Percentiles rank a stretch among this genome's conserved stretches.
These are phyloP conservation scores for Ataeniobius toweri DNA, from an alignment of 2,797 vertebrate genomes.

Conservation along the genomic window DNA sequence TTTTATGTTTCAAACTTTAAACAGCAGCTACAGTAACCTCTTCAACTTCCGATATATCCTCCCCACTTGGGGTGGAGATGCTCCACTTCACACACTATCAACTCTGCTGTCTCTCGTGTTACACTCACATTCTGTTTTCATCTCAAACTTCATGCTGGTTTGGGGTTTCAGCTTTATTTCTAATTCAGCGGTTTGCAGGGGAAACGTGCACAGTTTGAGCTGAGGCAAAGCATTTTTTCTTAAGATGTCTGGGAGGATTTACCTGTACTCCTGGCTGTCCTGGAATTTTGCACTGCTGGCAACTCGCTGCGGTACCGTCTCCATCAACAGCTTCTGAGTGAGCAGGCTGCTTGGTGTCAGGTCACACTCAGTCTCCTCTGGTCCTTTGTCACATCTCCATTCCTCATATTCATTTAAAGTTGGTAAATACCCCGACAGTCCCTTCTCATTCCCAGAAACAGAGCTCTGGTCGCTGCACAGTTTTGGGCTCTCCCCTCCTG, in stretches of 20 bases:
- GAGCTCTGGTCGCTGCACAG: slow-evolving; percentile 88
- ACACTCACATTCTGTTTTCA: slow-evolving; percentile 64
- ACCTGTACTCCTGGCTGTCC: slow-evolving; percentile 93
- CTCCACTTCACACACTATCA: slow-evolving; percentile 57
- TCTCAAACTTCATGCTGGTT: slow-evolving; percentile 64
- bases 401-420: slow-evolving; percentile 93
- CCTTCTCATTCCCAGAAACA: slow-evolving; percentile 86
- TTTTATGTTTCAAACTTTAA: slow-evolving; percentile 52
- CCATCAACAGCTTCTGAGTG: slow-evolving; percentile 90
- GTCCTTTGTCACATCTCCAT: slow-evolving; percentile 88
- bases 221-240: slow-evolving; percentile 39
- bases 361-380: slow-evolving; percentile 78
- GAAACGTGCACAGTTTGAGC: slow-evolving; percentile 40
- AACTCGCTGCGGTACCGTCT: slow-evolving; percentile 84
- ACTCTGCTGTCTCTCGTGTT: slow-evolving; percentile 61
- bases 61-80: slow-evolving; percentile 45
- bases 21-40: slow-evolving; percentile 48
- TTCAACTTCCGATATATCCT: slow-evolving; percentile 59
- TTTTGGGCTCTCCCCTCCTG: slow-evolving; percentile 95
- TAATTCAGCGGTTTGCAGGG: slow-evolving; percentile 70
- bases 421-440: slow-evolving; percentile 86
- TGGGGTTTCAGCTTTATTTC: slow-evolving; percentile 61
- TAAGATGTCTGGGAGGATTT: slow-evolving; percentile 65
- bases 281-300: slow-evolving; percentile 83
- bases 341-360: slow-evolving; percentile 80